These are phyloP conservation scores for Panorpa germanica DNA, from an alignment of 2,888 invertebrate genomes.

Conservation along the genomic window DNA sequence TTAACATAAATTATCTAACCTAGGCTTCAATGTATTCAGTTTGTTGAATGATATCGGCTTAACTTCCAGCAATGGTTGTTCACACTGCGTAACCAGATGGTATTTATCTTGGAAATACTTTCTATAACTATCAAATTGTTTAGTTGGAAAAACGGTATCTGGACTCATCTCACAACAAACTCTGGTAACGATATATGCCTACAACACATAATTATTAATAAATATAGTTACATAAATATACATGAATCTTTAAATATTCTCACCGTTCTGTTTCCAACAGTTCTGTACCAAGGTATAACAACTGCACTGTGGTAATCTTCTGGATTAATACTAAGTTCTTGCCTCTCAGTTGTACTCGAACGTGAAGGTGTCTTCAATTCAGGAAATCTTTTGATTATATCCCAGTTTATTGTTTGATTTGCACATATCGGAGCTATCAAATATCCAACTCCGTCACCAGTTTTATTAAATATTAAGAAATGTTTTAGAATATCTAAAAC, in stretches of 20 bases:
- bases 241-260: too few species aligned
- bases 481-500: conserved; percentile 41
- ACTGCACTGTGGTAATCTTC: conserved; percentile 51
- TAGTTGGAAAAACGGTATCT: conserved; percentile 41
- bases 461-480: conserved; percentile 38
- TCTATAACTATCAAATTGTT: conserved; percentile 38
- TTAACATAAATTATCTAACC: too few species aligned
- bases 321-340: too few species aligned
- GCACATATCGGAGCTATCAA: conserved; percentile 27
- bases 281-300: conserved; percentile 73
- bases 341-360: too few species aligned
- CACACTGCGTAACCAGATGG: conserved; percentile 32
- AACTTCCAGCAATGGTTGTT: conserved; percentile 69
- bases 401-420: conserved; percentile 37
- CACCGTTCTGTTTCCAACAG: conserved; percentile 25
- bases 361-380: conserved; percentile 23
- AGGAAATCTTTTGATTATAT: conserved; percentile 27
- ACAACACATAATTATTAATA: too few species aligned
- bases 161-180: conserved; percentile 48
- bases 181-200: conserved; percentile 52
- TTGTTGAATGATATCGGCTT: conserved; percentile 28
- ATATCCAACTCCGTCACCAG: conserved; percentile 31
- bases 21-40: too few species aligned
- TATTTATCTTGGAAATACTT: conserved; percentile 66
- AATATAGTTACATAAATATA: too few species aligned